Percentiles rank a stretch among this genome's conserved stretches.
Conservation (phyloP, 2,797 vertebrate genomes). For the Chiloscyllium punctatum region DNA sequence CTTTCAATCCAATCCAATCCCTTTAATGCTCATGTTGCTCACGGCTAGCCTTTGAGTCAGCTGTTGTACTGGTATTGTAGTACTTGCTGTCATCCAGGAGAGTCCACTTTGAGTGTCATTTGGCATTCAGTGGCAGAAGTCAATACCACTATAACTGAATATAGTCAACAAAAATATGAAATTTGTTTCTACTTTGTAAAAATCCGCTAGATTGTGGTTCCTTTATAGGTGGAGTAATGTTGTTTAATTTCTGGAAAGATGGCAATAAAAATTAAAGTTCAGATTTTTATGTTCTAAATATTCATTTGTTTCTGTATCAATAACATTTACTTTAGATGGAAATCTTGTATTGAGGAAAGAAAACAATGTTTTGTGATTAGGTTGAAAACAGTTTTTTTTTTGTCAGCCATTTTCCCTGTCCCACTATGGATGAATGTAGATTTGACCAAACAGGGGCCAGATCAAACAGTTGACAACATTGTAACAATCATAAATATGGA, state of each 20-base stretch:
- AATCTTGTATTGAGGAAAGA: background rate
- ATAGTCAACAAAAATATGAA: background rate
- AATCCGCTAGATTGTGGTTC: background rate
- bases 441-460: too few relatives aligned
- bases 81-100: background rate
- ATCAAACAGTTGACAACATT: too few relatives aligned
- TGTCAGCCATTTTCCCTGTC: too few relatives aligned
- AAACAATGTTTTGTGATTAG: too few relatives aligned
- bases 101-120: background rate
- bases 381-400: too few relatives aligned
- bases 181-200: background rate
- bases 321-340: background rate
- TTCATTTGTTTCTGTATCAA: background rate
- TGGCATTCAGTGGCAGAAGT: background rate
- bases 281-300: background rate
- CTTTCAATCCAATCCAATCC: too few relatives aligned
- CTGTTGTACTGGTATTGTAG: background rate
- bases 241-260: background rate
- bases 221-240: background rate
- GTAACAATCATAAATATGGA: too few relatives aligned
- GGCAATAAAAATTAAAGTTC: background rate
- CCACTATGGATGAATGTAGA: too few relatives aligned
- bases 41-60: background rate
- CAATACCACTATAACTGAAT: background rate
- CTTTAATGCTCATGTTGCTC: background rate